These are phyloP conservation scores for Mayetiola destructor DNA, from an alignment of 2,888 invertebrate species.

Conservation along the genomic window DNA sequence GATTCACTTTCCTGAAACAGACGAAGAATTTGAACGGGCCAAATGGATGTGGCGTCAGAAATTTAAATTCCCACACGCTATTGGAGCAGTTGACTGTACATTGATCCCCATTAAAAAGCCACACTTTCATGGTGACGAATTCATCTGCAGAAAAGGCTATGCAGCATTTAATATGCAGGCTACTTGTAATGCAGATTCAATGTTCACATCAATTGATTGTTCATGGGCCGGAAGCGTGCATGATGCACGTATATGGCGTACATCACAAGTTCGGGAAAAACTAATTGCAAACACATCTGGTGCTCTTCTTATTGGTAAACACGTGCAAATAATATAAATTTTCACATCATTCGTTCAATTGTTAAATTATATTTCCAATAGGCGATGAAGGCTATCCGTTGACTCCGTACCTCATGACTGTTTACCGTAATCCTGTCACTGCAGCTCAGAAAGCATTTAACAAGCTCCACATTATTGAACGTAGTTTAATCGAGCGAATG, in stretches of 20 bases:
- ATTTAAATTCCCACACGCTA: neutral
- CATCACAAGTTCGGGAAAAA: neutral
- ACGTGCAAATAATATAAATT: no score
- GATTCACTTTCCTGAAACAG: neutral
- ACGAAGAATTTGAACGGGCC: neutral
- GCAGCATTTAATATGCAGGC: neutral
- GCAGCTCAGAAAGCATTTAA: neutral
- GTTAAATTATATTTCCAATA: no score
- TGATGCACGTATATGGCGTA: neutral
- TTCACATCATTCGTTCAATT: no score
- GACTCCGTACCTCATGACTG: neutral
- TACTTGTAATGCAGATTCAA: neutral
- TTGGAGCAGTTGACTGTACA: neutral
- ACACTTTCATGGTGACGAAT: neutral
- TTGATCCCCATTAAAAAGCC: neutral
- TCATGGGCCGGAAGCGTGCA: neutral
- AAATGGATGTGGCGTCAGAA: neutral
- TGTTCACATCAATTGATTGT: neutral
- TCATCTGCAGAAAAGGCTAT: neutral
- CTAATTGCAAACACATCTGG: neutral
- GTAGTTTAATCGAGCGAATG: neutral
- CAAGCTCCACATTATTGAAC: neutral
- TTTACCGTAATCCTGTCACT: neutral
- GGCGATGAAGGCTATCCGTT: neutral
- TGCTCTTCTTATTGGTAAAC: neutral